Evolutionary conservation across 2,888 invertebrate genomes (phyloP), one percentile per base, ranked within the genome.

Genomic region (Amphipoea oculea): DNA sequence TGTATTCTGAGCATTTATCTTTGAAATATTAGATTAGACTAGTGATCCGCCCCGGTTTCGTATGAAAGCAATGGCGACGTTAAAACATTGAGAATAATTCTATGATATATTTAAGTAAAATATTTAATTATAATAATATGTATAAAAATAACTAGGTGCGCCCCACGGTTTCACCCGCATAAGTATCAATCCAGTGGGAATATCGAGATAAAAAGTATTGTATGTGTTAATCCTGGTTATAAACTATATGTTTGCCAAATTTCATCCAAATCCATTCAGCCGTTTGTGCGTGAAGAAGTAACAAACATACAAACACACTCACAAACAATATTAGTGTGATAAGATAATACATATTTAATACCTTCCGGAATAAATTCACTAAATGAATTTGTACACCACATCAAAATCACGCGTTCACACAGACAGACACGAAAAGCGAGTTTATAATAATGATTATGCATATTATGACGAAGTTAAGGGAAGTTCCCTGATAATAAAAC

Each of bases 401-500:
- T 29, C 5, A 29, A 29, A 62, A 62, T 7, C 62, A 12, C 17
- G 7, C 36, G 20, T 3, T 36, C 7, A 9, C 17, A 65, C 63
- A 36, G 17, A 7, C 17, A 63, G 20, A 63, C 63, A 20, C 7
- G 20, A 36, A 36, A 9, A 36, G 1, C 5, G 23, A 23, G 40
- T 23, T 23, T 65, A 40, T 23, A 40, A 5, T 65, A 40, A 1
- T 29, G 29, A 29, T 29, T 29, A 29, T 29, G 5, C 4, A 11
- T 20, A 65, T 1, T 1, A 5, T 4, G 76, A 57, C 48, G 3
- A n/a, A 54, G 29, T 9, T 29, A 36, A 36, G 45, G 71, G 60
- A 65, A 63, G 14, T 20, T 1, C 76, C 76, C 45, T 40, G 45
- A 67, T 67, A 51, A n/a, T 60, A 40, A 14, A n/a, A 12, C 76